Conservation (phyloP, 2,113 vertebrate genomes). For the Microcebus murinus region DNA sequence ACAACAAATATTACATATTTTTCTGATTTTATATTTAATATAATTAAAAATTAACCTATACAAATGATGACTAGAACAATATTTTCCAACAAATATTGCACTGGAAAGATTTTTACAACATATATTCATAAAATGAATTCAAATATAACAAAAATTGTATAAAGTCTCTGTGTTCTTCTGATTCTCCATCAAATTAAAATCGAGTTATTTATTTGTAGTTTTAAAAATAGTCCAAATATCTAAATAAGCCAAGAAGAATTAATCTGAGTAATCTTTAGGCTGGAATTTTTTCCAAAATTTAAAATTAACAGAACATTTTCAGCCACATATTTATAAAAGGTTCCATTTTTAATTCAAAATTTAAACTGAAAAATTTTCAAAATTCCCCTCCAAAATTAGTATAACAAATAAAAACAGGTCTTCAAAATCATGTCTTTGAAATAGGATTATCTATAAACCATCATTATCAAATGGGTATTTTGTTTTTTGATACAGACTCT, state of each 20-base stretch:
- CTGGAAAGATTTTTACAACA: conserved; percentile 73
- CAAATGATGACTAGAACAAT: conserved; percentile 67
- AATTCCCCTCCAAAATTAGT: not conserved
- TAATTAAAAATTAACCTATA: conserved; percentile 83
- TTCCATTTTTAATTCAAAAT: conserved; percentile 14
- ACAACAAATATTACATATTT: conserved; percentile 39
- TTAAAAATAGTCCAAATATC: conserved; percentile 13
- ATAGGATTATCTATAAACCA: not conserved
- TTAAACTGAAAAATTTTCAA: not conserved
- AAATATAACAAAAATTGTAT: conserved; percentile 45
- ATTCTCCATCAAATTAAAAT: conserved; percentile 51
- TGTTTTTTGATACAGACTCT: too few relatives aligned
- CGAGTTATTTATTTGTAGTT: conserved; percentile 11
- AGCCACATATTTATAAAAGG: not conserved
- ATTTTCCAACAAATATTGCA: conserved; percentile 76
- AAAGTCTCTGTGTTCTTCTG: conserved; percentile 49
- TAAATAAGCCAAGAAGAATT: conserved; percentile 19
- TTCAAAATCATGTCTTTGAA: not conserved
- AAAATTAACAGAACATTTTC: conserved; percentile 11
- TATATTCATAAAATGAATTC: conserved; percentile 49
- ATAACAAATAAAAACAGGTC: not conserved
- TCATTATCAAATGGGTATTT: not conserved
- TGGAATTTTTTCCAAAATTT: conserved; percentile 34
- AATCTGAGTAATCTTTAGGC: not conserved
- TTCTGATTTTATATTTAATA: conserved; percentile 81